phyloP scores from a whole-genome alignment of 2,113 vertebrate genomes.

The Hypanus sabinus region DNA sequence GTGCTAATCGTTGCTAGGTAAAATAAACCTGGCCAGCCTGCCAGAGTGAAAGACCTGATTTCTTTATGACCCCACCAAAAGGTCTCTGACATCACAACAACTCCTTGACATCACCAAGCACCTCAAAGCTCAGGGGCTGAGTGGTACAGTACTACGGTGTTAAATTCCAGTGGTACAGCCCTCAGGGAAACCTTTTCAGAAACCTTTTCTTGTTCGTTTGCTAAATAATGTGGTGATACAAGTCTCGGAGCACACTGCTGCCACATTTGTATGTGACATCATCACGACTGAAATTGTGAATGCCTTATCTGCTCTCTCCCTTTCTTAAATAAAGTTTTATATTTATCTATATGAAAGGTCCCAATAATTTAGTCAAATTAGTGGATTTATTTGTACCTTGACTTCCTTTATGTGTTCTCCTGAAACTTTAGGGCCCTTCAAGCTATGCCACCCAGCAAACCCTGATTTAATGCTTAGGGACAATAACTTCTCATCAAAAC shows the following conservation, averaged over 20 bases:
- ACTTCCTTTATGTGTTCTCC: neutral
- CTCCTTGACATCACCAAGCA: slow-evolving; percentile 14
- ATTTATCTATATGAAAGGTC: neutral
- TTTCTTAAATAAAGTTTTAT: neutral
- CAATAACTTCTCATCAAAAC: too few species aligned
- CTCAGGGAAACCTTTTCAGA: neutral
- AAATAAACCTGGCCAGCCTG: neutral
- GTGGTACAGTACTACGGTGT: too few species aligned
- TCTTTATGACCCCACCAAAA: slow-evolving; percentile 21
- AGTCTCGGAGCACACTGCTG: neutral
- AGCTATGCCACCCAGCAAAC: too few species aligned
- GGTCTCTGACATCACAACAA: neutral
- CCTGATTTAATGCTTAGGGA: too few species aligned
- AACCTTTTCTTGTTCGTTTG: neutral
- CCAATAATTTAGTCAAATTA: neutral
- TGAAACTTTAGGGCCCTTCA: neutral
- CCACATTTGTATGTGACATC: neutral
- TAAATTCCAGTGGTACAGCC: neutral
- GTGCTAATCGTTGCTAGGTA: neutral
- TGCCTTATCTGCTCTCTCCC: neutral
- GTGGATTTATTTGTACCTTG: neutral
- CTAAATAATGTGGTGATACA: neutral
- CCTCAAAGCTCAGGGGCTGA: neutral
- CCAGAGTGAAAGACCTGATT: neutral
- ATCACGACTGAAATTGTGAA: neutral